phyloP scores from a whole-genome alignment of 2,888 invertebrate species.

The Bombylius major region DNA sequence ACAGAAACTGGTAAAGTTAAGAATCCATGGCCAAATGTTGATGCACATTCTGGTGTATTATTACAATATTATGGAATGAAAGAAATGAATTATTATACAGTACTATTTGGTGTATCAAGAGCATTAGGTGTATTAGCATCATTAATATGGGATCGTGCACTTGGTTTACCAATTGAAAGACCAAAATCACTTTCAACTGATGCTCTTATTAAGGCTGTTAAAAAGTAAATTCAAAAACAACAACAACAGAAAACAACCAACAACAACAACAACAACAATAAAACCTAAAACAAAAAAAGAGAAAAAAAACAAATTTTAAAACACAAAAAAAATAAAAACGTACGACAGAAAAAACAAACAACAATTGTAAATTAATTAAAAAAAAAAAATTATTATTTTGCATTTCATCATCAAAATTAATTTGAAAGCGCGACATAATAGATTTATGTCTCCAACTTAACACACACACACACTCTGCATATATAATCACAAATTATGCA shows the following conservation, averaged over 20 bases:
- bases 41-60: conserved; percentile 78
- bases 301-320: too few species aligned
- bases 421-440: too few species aligned
- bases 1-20: conserved; percentile 75
- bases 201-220: conserved; percentile 36
- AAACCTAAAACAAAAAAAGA: too few species aligned
- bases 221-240: conserved; percentile 26
- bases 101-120: conserved; percentile 77
- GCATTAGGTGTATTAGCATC: conserved; percentile 71
- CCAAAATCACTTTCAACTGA: conserved; percentile 69
- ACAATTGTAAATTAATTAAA: too few species aligned
- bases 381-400: too few species aligned
- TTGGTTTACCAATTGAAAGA: conserved; percentile 71
- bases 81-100: conserved; percentile 86
- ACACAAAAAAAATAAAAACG: too few species aligned
- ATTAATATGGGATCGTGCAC: conserved; percentile 70
- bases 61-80: conserved; percentile 74
- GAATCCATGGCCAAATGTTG: conserved; percentile 91
- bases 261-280: too few species aligned
- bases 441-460: too few species aligned
- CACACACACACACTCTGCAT: too few species aligned
- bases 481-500: too few species aligned
- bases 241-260: not conserved
- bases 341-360: too few species aligned
- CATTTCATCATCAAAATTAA: too few species aligned